phyloP scores from a whole-genome alignment of 2,888 invertebrate species.

The Andrena chrysosceles region DNA sequence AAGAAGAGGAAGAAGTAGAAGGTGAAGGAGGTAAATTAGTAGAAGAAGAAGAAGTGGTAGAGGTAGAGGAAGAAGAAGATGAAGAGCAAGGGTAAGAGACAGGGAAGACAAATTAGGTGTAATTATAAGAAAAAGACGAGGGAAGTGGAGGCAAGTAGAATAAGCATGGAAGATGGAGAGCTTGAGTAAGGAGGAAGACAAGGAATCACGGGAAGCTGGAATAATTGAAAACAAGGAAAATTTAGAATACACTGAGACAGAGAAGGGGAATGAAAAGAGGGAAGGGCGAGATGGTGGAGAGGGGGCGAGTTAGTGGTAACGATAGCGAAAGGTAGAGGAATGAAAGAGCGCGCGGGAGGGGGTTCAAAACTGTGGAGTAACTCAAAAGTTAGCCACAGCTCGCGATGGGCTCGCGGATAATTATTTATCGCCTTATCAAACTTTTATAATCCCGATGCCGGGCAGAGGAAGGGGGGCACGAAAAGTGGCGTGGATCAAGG shows the following conservation, averaged over 20 bases:
- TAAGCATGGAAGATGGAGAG: too few relatives aligned
- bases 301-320: constrained; percentile 20
- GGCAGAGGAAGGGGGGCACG: constrained; percentile 45
- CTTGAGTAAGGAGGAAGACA: too few relatives aligned
- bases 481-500: constrained; percentile 49
- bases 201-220: background rate
- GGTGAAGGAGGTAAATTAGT: background rate
- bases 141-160: constrained; percentile 21
- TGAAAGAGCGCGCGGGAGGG: constrained; percentile 23
- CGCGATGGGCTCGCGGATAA: constrained; percentile 78
- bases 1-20: background rate
- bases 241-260: background rate
- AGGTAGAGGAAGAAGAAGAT: background rate
- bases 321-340: constrained; percentile 3
- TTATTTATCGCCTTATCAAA: constrained; percentile 84
- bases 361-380: constrained; percentile 69
- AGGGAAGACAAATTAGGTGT: constrained; percentile 20
- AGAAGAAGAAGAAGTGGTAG: background rate
- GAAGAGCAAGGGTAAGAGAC: background rate
- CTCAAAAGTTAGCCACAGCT: constrained; percentile 76
- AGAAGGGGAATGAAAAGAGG: constrained; percentile 14
- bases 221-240: background rate
- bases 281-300: background rate
- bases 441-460: constrained; percentile 81
- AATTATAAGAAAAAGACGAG: background rate